Evolutionary conservation across 64 coral and sea anemone genomes (phyloP), one percentile per base, ranked within the genome.

Genomic region (Astreopora myriophthalma): DNA sequence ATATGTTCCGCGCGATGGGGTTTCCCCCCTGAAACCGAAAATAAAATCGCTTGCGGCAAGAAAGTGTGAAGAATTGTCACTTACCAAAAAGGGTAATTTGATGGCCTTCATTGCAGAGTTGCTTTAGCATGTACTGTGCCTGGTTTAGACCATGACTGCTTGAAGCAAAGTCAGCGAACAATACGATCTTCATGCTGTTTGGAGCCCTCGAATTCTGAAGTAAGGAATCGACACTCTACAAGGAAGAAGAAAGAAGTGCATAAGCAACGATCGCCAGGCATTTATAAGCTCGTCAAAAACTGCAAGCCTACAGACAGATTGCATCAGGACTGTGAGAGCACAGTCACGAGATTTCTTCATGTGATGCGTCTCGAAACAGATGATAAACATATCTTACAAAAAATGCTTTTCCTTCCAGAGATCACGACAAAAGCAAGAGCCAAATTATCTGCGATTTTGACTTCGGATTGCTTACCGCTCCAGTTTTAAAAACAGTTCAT

Each of bases 11-110:
- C n/a, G 23, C 0, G 11, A 28, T 22, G 79, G 79, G 57, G 19
- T 33, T 83, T 83, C 34, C 79, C 79, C 58, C 61, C 10, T 36
- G 11, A 64, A 62, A 33, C 20, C 5, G 29, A 60, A 60, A 38
- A 3, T 37, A 20, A 38, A 83, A 63, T 6, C 4, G 10, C 5
- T 26, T 5, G 5, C 37, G 22, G 8, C 33, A 23, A 37, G 24
- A 83, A 25, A 17, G 74, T 7, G 16, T 10, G 17, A 12, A 39
- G 8, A 8, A 37, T 25, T 36, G 13, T 22, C 44, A 94, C 95
- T 87, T 87, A 96, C 95, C 95, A 66, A 96, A 96, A 63, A 96
- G 72, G 3, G 95, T 76, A 25, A 96, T 96, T 33, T 93, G 91
- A 75, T 96, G 95, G 49, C 91, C 95, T 48, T 93, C 89, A 29